Percentiles rank a stretch among this genome's conserved stretches.
Evolutionary conservation across 2,797 vertebrate genomes (phyloP).

Genomic region (Acanthopagrus latus): DNA sequence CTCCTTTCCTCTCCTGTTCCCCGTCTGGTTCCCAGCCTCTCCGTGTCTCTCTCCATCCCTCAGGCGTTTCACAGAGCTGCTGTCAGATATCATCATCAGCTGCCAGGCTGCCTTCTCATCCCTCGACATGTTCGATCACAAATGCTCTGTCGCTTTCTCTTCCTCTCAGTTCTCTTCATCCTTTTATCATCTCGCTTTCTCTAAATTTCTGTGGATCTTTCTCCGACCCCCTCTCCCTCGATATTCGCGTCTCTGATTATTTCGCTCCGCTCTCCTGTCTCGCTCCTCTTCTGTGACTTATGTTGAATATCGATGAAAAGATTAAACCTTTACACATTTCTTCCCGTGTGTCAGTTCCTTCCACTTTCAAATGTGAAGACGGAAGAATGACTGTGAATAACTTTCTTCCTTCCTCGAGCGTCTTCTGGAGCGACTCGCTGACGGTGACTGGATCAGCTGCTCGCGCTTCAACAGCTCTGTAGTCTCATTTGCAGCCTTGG

Average conservation of each 20-base stretch:
- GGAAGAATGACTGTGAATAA: neutral
- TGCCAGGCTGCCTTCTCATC: slow-evolving; percentile 25
- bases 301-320: neutral
- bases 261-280: neutral
- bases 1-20: neutral
- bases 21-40: neutral
- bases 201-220: neutral
- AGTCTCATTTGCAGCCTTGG: neutral
- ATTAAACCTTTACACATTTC: neutral
- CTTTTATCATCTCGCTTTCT: neutral
- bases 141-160: neutral
- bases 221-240: neutral
- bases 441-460: neutral
- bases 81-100: slow-evolving; percentile 51
- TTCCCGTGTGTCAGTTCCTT: neutral
- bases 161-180: neutral
- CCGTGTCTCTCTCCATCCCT: neutral
- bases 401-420: neutral
- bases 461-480: neutral
- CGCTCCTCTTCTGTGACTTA: neutral
- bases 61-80: slow-evolving; percentile 23
- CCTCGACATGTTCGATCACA: slow-evolving; percentile 5
- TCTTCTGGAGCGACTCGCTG: neutral
- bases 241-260: neutral
- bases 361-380: neutral